Evolutionary conservation across 1,140 invertebrate genomes (phyloP).

Genomic region (Drosophila hydei): DNA sequence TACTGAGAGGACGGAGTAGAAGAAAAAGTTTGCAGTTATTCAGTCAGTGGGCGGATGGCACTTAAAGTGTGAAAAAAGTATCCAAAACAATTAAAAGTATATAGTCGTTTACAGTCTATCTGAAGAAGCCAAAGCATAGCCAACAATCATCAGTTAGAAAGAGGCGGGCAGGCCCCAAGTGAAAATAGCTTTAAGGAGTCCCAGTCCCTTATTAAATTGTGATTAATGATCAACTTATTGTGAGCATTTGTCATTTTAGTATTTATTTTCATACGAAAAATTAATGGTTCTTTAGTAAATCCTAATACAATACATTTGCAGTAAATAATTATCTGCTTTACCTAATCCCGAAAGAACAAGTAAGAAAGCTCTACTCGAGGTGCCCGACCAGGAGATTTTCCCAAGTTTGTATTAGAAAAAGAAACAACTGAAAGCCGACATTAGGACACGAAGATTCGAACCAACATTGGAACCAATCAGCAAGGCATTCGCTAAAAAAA

Average conservation of each 20-base stretch:
- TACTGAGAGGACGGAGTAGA: constrained; percentile 25
- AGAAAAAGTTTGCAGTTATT: not conserved
- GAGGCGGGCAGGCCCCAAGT: no score
- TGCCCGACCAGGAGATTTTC: no score
- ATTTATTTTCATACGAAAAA: not conserved
- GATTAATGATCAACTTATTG: not conserved
- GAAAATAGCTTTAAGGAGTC: not conserved
- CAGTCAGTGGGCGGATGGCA: not conserved
- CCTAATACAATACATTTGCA: constrained; percentile 2
- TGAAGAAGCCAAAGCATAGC: not conserved
- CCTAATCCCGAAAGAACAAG: not conserved
- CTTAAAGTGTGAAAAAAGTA: not conserved
- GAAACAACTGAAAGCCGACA: no score
- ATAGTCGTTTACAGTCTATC: not conserved
- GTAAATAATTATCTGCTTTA: constrained; percentile 8
- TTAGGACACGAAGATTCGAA: no score
- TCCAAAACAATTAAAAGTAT: not conserved
- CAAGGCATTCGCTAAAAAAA: constrained; percentile 1
- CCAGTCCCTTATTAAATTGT: not conserved
- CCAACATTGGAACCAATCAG: constrained; percentile 10
- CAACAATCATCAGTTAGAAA: not conserved
- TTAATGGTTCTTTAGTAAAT: not conserved
- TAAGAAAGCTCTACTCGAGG: no score
- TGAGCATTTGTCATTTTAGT: not conserved
- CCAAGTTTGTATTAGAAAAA: no score